Evolutionary conservation across 2,888 invertebrate species (phyloP).

Genomic region (Trichopoda pennipes): DNA sequence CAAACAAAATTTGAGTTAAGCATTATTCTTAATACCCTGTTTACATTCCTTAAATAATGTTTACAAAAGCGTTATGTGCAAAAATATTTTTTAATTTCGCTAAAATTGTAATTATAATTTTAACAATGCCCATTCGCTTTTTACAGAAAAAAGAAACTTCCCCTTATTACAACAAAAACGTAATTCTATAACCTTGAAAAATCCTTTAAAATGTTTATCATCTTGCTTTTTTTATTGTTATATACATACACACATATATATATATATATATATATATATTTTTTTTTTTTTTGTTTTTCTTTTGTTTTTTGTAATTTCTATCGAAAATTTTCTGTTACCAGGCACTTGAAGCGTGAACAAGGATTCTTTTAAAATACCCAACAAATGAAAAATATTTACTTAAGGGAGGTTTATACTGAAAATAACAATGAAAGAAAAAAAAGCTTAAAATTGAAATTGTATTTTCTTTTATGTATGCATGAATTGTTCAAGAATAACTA

Average conservation of each 20-base stretch:
- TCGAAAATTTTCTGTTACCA: slow-evolving; percentile 7
- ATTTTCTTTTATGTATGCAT: slow-evolving; percentile 48
- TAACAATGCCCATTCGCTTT: slow-evolving; percentile 4
- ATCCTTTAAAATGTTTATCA: slow-evolving; percentile 47
- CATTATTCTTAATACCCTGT: too few species aligned
- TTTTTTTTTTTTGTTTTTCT: too few species aligned
- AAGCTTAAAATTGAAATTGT: slow-evolving; percentile 47
- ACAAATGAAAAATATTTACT: slow-evolving; percentile 50
- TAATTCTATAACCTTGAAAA: slow-evolving; percentile 53
- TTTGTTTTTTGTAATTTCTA: slow-evolving; percentile 4
- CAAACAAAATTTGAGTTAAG: too few species aligned
- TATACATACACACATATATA: too few species aligned
- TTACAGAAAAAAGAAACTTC: background rate
- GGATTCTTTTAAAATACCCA: slow-evolving; percentile 31
- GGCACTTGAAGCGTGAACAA: slow-evolving; percentile 31
- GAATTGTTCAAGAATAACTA: slow-evolving; percentile 42
- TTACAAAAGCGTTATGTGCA: background rate
- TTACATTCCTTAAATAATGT: too few species aligned
- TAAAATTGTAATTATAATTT: background rate
- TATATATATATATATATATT: too few species aligned
- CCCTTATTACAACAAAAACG: background rate
- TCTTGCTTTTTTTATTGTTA: slow-evolving; percentile 45
- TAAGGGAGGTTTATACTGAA: slow-evolving; percentile 35
- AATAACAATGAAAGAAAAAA: slow-evolving; percentile 9
- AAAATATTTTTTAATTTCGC: background rate